A percentile compares a stretch with the other conserved stretches of the same genome.
Conservation (phyloP, 2,888 invertebrate genomes). For the Rotaria socialis region DNA sequence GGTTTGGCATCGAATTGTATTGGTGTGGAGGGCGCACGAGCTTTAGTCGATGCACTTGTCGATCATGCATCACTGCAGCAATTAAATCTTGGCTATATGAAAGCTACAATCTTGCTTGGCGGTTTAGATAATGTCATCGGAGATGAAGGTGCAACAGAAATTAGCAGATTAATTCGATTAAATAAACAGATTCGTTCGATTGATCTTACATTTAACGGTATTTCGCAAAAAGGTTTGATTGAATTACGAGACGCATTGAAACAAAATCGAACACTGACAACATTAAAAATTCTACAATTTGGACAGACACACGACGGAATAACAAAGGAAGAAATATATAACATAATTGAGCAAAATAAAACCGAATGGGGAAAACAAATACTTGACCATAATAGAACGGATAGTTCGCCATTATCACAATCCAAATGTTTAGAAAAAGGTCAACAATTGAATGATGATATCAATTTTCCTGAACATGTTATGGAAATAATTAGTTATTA, state of each 20-base stretch:
- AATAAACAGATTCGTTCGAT: conserved; percentile 26
- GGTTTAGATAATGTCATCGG: conserved; percentile 43
- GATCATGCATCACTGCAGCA: background rate
- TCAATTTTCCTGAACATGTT: conserved; percentile 43
- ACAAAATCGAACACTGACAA: conserved; percentile 31
- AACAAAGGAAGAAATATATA: background rate
- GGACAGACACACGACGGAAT: conserved; percentile 6
- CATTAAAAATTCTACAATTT: conserved; percentile 24
- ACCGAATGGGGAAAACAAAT: background rate
- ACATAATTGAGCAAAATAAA: conserved; percentile 15
- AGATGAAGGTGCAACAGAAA: conserved; percentile 41
- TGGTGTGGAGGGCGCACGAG: conserved; percentile 30
- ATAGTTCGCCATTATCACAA: background rate
- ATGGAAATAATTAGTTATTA: conserved; percentile 45
- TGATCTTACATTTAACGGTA: conserved; percentile 40
- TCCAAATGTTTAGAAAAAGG: background rate
- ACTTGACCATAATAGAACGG: background rate
- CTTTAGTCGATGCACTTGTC: conserved; percentile 10
- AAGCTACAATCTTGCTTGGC: conserved; percentile 40
- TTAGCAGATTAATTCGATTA: conserved; percentile 19
- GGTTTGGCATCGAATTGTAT: conserved; percentile 40
- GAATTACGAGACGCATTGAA: conserved; percentile 33
- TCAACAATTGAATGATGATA: conserved; percentile 16
- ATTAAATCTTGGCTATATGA: conserved; percentile 44
- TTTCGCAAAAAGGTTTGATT: conserved; percentile 35